A percentile compares a stretch with the other conserved stretches of the same genome.
These are phyloP conservation scores for Hipparchia semele DNA, from an alignment of 2,888 invertebrate species.

Conservation along the genomic window DNA sequence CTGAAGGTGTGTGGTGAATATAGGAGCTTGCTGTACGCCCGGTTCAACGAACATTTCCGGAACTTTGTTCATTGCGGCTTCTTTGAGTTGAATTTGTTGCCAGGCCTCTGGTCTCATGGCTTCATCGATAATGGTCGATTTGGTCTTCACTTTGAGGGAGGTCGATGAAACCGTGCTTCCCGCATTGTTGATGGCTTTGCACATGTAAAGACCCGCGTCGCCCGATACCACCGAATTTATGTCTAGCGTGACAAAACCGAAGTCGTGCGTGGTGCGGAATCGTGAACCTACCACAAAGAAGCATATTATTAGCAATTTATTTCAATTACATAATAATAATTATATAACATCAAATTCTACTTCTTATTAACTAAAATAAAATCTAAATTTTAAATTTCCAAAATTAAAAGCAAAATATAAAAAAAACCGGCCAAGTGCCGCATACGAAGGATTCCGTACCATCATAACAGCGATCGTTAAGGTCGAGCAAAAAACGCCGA, in stretches of 20 bases:
- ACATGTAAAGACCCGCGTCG: constrained; percentile 96
- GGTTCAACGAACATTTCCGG: constrained; percentile 94
- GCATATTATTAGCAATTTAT: not conserved
- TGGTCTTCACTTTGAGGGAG: constrained; percentile 93
- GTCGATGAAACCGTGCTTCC: constrained; percentile 97
- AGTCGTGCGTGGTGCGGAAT: constrained; percentile 95
- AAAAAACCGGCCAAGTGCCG: no score
- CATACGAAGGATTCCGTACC: no score
- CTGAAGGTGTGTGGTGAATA: constrained; percentile 96
- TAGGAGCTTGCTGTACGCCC: constrained; percentile 94
- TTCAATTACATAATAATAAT: no score
- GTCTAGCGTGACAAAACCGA: constrained; percentile 96
- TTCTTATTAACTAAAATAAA: no score
- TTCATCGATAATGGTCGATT: constrained; percentile 91
- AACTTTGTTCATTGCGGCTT: constrained; percentile 95
- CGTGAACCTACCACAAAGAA: constrained; percentile 86
- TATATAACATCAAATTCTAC: no score
- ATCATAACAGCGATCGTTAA: no score
- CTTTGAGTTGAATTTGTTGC: constrained; percentile 95
- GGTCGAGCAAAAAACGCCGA: no score
- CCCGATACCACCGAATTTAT: constrained; percentile 93
- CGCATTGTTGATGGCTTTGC: constrained; percentile 95
- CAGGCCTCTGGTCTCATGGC: constrained; percentile 95
- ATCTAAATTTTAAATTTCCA: no score
- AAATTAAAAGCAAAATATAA: no score